Evolutionary conservation across 2,113 vertebrate species (phyloP), one percentile per base, ranked within the genome.

Genomic region (Carollia perspicillata): DNA sequence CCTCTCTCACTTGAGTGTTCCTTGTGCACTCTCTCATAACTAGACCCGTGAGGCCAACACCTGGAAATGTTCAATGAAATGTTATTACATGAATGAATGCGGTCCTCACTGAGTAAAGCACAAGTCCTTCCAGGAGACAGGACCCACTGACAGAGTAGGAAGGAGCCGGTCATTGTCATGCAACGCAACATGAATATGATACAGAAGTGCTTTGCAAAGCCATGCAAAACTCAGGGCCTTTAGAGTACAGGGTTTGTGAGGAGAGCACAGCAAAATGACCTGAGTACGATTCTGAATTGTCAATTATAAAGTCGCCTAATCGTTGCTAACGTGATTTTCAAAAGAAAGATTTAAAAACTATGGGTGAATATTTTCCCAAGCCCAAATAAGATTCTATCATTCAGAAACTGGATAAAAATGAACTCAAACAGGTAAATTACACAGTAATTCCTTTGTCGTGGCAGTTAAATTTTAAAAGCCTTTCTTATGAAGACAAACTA

Each of bases 351-450:
- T 60, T 84, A 75, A 94, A 40, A 95, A 87, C 49, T 74, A 83
- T 71, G 69, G 28, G 42, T 53, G 51, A 84, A 3, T 35, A 77
- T 72, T 79, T 74, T 53, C 4, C 55, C 53, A 60, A 92, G 53
- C 9, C 26, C 47, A 96, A 95, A 72, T 89, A 97, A 96, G 49
- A 44, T 80, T 95, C 65, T 47, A 95, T 87, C 84, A 95, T 88
- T 97, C 47, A 47, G 80, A 95, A 96, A 95, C 93, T 47, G 86
- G 75, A 11, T 87, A 53, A 87, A 79, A 96, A 74, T 75, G 30
- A 97, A 95, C 75, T 93, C 60, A 92, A 92, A 97, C 44, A 78
- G 75, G 58, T 92, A 92, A 94, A 97, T 97, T 92, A 95, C 66
- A 95, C 35, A 88, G 77, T 86, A 84, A 90, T 94, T 95, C 84